A percentile compares a stretch with the other conserved stretches of the same genome.
These are phyloP conservation scores for Rhincodon typus DNA, from an alignment of 2,797 vertebrate genomes.

Conservation along the genomic window DNA sequence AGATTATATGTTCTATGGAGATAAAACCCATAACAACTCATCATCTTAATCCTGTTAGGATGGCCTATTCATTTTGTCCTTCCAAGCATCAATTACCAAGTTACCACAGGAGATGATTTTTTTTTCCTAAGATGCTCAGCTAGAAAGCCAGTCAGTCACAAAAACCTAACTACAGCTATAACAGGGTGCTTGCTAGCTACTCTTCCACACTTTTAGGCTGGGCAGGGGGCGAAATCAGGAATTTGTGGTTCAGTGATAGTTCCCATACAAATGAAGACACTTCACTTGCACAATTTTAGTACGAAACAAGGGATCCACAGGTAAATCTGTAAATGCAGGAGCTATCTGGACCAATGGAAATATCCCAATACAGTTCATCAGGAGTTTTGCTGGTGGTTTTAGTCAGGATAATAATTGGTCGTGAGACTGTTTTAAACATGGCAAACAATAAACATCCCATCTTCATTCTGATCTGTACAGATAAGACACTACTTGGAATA, in stretches of 20 bases:
- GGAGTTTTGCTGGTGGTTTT: neutral
- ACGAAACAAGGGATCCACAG: neutral
- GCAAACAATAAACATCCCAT: neutral
- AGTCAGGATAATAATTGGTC: neutral
- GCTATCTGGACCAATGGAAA: neutral
- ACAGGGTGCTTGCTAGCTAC: neutral
- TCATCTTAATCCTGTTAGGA: no score
- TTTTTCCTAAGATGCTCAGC: neutral
- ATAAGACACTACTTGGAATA: neutral
- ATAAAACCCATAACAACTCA: no score
- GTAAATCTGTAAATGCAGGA: neutral
- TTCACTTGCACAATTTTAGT: neutral
- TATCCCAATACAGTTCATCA: neutral
- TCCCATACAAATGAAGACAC: neutral
- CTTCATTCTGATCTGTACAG: neutral
- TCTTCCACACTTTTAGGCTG: neutral
- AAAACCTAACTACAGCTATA: neutral
- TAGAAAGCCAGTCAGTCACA: neutral
- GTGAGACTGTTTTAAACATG: neutral
- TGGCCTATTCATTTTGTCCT: neutral
- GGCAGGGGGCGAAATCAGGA: neutral
- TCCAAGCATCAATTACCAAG: neutral
- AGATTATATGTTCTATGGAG: neutral
- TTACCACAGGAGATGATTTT: neutral
- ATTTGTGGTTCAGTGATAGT: neutral